phyloP scores from a whole-genome alignment of 2,113 vertebrate genomes.

The Macquaria ambigua region DNA sequence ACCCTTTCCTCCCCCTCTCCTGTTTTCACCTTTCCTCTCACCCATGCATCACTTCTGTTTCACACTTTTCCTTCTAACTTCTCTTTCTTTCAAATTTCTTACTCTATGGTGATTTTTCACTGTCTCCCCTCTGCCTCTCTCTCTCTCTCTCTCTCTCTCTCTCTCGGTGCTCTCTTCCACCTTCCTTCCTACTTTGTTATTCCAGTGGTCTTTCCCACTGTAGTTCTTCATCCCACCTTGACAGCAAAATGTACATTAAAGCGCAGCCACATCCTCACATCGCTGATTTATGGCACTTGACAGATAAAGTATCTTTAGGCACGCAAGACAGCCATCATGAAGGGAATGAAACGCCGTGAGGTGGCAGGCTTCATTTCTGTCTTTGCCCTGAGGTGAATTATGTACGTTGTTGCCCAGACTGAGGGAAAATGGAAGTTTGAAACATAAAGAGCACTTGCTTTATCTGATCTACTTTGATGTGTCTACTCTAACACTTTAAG shows the following conservation, averaged over 20 bases:
- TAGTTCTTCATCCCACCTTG: slow-evolving; percentile 58
- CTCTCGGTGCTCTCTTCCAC: not conserved
- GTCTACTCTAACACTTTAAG: not conserved
- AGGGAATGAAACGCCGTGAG: slow-evolving; percentile 47
- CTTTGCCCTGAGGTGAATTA: slow-evolving; percentile 47
- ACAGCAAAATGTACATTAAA: slow-evolving; percentile 64
- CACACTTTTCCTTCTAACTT: slow-evolving; percentile 19
- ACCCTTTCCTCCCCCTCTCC: not conserved
- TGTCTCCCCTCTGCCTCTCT: not conserved
- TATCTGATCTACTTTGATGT: slow-evolving; percentile 41
- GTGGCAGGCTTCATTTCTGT: slow-evolving; percentile 50
- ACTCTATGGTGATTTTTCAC: slow-evolving; percentile 7
- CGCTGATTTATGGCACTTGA: slow-evolving; percentile 61
- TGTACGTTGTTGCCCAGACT: slow-evolving; percentile 24
- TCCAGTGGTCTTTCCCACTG: slow-evolving; percentile 24
- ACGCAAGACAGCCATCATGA: slow-evolving; percentile 40
- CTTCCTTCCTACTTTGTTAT: slow-evolving; percentile 47
- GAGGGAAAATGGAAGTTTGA: slow-evolving; percentile 23
- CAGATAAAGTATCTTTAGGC: slow-evolving; percentile 63
- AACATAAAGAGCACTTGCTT: slow-evolving; percentile 24
- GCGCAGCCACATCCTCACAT: slow-evolving; percentile 29
- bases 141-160: not conserved
- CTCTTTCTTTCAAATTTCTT: slow-evolving; percentile 24
- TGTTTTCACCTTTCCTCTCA: slow-evolving; percentile 26
- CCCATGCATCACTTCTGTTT: slow-evolving; percentile 22